A percentile compares a stretch with the other conserved stretches of the same genome.
Evolutionary conservation across 2,113 vertebrate species (phyloP).

Genomic region (Strigops habroptila): DNA sequence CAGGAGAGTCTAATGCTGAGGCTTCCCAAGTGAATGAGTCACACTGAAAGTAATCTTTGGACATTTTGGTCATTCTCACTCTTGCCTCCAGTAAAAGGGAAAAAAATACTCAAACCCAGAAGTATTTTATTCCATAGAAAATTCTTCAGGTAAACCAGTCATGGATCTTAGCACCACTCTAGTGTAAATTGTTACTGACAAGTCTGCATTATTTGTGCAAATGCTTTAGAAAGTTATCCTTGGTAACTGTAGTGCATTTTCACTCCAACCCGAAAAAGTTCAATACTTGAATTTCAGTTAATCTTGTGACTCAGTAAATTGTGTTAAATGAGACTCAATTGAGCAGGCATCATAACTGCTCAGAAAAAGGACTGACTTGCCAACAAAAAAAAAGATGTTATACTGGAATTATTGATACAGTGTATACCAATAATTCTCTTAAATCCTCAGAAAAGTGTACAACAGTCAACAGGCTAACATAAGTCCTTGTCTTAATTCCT

Average conservation of each 20-base stretch:
- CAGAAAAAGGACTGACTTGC: not conserved
- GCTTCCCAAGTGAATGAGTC: not conserved
- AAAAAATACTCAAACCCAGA: not conserved
- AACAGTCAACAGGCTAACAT: not conserved
- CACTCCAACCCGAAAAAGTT: not conserved
- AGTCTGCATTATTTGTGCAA: not conserved
- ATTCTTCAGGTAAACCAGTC: not conserved
- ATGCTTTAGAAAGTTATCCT: not conserved
- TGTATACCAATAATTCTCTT: not conserved
- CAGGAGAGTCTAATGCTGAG: not conserved
- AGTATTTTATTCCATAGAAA: not conserved
- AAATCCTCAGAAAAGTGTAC: not conserved
- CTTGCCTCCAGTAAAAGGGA: not conserved
- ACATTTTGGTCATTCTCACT: not conserved
- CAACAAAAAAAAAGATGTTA: not conserved
- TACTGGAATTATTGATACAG: not conserved
- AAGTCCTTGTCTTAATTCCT: not conserved
- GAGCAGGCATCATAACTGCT: not conserved
- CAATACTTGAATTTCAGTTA: not conserved
- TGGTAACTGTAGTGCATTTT: not conserved
- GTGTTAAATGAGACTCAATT: not conserved
- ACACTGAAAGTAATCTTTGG: not conserved
- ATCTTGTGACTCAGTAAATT: not conserved
- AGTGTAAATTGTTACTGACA: not conserved
- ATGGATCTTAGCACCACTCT: not conserved